Evolutionary conservation across 2,888 invertebrate species (phyloP).

Genomic region (Cephonodes hylas): DNA sequence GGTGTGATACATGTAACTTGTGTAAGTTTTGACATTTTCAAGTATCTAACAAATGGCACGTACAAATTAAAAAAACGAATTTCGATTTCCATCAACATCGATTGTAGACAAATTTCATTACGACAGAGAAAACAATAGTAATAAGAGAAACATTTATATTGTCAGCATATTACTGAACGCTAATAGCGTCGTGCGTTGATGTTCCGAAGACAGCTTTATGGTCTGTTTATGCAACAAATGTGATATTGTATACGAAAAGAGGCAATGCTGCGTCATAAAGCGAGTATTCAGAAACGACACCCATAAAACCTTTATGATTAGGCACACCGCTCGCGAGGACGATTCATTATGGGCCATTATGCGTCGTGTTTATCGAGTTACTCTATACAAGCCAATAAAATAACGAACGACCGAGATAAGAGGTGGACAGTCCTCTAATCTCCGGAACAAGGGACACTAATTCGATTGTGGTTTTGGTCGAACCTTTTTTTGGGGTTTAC

Average conservation of each 20-base stretch:
- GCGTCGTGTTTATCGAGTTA: constrained; percentile 79
- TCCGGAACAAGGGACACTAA: constrained; percentile 81
- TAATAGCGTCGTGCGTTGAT: constrained; percentile 22
- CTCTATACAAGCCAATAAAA: constrained; percentile 80
- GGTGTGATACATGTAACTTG: constrained; percentile 13
- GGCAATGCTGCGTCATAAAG: constrained; percentile 54
- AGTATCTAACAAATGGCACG: background rate
- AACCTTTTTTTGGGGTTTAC: constrained; percentile 77
- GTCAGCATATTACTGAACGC: constrained; percentile 27
- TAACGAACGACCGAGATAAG: constrained; percentile 81
- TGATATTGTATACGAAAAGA: constrained; percentile 37
- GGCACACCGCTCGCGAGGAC: constrained; percentile 74
- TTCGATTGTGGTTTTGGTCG: constrained; percentile 80
- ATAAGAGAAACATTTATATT: constrained; percentile 23
- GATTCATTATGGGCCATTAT: constrained; percentile 81
- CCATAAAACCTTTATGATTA: constrained; percentile 80
- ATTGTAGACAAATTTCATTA: background rate
- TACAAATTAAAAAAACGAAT: background rate
- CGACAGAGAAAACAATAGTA: constrained; percentile 11
- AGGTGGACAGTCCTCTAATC: constrained; percentile 79
- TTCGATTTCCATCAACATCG: background rate
- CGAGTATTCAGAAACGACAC: constrained; percentile 65
- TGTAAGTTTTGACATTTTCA: constrained; percentile 9
- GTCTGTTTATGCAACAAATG: constrained; percentile 53
- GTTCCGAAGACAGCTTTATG: constrained; percentile 43